A percentile compares a stretch with the other conserved stretches of the same genome.
Conservation (phyloP, 2,888 invertebrate genomes). For the Nipponacmea schrenckii region DNA sequence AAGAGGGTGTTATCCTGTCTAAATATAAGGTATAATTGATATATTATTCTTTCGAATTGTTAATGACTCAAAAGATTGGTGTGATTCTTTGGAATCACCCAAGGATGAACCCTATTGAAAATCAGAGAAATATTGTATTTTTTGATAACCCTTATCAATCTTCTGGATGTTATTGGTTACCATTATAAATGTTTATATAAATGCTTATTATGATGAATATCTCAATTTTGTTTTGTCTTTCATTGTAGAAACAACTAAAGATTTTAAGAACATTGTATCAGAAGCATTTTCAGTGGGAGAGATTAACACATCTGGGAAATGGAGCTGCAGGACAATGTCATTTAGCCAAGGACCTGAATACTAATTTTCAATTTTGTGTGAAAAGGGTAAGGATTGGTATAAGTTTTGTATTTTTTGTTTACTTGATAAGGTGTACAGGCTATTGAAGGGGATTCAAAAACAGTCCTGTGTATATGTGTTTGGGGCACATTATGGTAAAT, state of each 20-base stretch:
- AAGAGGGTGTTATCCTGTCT: conserved; percentile 55
- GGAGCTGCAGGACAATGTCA: conserved; percentile 60
- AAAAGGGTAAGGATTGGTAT: conserved; percentile 47
- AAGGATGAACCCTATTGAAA: no score
- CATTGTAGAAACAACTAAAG: conserved; percentile 40
- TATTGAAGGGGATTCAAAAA: not conserved
- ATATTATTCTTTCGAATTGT: not conserved
- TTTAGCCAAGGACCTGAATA: conserved; percentile 51
- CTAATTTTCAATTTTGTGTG: conserved; percentile 58
- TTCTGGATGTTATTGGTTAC: not conserved
- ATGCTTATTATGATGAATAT: no score
- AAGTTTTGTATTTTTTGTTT: not conserved
- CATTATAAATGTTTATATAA: no score
- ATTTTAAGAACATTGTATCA: conserved; percentile 49
- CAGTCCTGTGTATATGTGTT: no score
- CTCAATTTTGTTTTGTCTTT: no score
- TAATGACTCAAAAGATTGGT: no score
- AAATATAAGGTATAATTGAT: conserved; percentile 38
- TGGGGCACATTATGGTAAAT: no score
- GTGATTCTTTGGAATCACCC: no score
- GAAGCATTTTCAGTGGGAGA: conserved; percentile 54
- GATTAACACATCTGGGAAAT: conserved; percentile 49
- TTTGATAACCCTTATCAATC: conserved; percentile 3
- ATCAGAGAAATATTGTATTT: no score
- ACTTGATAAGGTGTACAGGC: no score